Evolutionary conservation across 2,888 invertebrate genomes (phyloP).

Genomic region (Suillia variegata): DNA sequence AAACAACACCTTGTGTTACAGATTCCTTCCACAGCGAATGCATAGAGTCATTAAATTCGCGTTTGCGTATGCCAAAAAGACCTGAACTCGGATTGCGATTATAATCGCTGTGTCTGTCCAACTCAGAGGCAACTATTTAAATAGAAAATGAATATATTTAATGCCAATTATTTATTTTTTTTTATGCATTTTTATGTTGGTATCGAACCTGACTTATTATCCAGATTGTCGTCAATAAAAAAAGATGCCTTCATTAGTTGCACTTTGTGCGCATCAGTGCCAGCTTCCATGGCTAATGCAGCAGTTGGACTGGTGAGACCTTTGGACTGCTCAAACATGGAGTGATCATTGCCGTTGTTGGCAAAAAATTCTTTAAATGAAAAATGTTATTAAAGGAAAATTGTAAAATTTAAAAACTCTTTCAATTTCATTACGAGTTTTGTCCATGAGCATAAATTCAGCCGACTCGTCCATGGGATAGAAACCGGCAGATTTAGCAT

Average conservation of each 20-base stretch:
- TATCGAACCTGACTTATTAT: conserved; percentile 46
- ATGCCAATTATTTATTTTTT: background rate
- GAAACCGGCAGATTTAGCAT: conserved; percentile 44
- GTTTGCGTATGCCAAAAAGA: conserved; percentile 27
- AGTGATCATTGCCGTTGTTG: conserved; percentile 42
- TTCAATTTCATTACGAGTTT: conserved; percentile 39
- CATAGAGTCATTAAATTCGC: conserved; percentile 32
- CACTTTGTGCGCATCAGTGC: conserved; percentile 70
- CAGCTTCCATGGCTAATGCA: conserved; percentile 67
- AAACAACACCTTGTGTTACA: conserved; percentile 27
- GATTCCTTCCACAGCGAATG: conserved; percentile 46
- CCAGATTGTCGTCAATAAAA: conserved; percentile 60
- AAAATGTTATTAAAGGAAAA: background rate
- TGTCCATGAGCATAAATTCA: conserved; percentile 53
- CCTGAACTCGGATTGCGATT: conserved; percentile 27
- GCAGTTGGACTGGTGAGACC: conserved; percentile 66
- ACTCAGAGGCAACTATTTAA: conserved; percentile 30
- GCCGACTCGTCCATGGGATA: conserved; percentile 49
- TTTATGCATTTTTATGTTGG: no score
- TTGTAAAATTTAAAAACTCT: background rate
- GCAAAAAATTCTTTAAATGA: conserved; percentile 56
- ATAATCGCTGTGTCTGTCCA: conserved; percentile 26
- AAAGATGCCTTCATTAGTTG: conserved; percentile 86
- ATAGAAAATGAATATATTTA: background rate
- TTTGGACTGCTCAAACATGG: conserved; percentile 42